A percentile compares a stretch with the other conserved stretches of the same genome.
phyloP scores from a whole-genome alignment of 2,797 vertebrate species.

The Hydrolagus colliei region DNA sequence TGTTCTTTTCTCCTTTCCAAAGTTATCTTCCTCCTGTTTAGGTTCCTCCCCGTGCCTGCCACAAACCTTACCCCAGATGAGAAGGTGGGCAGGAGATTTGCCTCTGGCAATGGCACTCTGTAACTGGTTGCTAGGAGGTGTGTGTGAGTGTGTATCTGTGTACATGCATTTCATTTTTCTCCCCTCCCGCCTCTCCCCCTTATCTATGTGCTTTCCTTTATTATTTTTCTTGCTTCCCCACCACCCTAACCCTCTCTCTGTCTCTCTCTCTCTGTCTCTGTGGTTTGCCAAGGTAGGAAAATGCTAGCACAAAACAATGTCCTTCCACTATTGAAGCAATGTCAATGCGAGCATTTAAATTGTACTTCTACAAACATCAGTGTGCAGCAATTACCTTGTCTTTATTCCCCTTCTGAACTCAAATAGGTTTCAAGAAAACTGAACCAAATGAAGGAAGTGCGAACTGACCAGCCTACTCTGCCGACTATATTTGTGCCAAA shows the following conservation, averaged over 20 bases:
- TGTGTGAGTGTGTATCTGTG: not conserved
- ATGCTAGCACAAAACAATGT: not conserved
- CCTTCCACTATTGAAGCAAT: not conserved
- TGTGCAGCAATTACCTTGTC: not conserved
- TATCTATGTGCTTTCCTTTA: not conserved
- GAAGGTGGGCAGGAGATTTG: conserved; percentile 1
- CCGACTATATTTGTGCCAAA: no score
- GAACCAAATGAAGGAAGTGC: not conserved
- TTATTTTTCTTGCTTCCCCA: not conserved
- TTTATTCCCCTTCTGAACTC: not conserved
- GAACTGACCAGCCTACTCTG: no score
- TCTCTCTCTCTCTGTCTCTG: not conserved
- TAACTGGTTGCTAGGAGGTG: not conserved
- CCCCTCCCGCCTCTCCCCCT: not conserved
- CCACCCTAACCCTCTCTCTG: not conserved
- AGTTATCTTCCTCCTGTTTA: conserved; percentile 10
- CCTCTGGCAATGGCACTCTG: conserved; percentile 11
- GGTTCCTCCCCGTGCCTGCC: not conserved
- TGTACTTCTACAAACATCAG: not conserved
- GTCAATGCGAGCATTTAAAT: not conserved
- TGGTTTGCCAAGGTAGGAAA: not conserved
- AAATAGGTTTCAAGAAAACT: not conserved
- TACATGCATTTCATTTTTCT: not conserved
- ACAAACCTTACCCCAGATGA: not conserved
- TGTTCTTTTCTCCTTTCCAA: conserved; percentile 7